Evolutionary conservation across 2,797 vertebrate genomes (phyloP), one percentile per base, ranked within the genome.

Genomic region (Oreonectes daqikongensis): DNA sequence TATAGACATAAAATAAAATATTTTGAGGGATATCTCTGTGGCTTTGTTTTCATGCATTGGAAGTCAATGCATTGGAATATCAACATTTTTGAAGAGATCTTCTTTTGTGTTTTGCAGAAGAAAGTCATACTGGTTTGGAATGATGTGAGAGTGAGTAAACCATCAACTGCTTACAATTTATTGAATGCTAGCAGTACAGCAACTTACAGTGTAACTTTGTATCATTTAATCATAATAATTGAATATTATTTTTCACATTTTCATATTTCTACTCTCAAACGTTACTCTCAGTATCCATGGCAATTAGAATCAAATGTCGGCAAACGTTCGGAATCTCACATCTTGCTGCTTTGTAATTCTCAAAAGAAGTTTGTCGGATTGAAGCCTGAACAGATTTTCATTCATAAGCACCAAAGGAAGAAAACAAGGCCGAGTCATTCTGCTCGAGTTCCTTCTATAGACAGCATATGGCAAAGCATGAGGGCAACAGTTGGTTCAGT

Each of bases 381-480:
- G 82, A 73, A 85, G 55, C 81, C 69, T 44, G 79, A 81, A 84
- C 79, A 83, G 86, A 83, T 86, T 84, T 81, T 71, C 59, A 82
- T 83, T 80, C 70, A 73, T 68, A 57, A 48, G 64, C 67, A 76
- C 60, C 60, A 75, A 79, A 92, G 90, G 90, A 86, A 85, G 88
- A 87, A 90, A 92, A 94, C 93, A 94, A 93, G 92, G 91, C 83
- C 65, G 83, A 46, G 87, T 91, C 77, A 93, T 94, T 94, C 91
- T 93, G 90, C 92, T 91, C 92, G 89, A 91, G 79, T 90, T 93
- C 90, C 88, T 42, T 85, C 89, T 87, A 89, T 86, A 93, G 89
- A 92, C 93, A 94, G 93, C 94, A 94, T 94, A 94, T 94, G 94
- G 93, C 92, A 89, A 92, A 88, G 90, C 90, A 89, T 89, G 90